Base-by-base conservation (phyloP, 2,888 invertebrate genomes). In the Andrena dorsata region DNA sequence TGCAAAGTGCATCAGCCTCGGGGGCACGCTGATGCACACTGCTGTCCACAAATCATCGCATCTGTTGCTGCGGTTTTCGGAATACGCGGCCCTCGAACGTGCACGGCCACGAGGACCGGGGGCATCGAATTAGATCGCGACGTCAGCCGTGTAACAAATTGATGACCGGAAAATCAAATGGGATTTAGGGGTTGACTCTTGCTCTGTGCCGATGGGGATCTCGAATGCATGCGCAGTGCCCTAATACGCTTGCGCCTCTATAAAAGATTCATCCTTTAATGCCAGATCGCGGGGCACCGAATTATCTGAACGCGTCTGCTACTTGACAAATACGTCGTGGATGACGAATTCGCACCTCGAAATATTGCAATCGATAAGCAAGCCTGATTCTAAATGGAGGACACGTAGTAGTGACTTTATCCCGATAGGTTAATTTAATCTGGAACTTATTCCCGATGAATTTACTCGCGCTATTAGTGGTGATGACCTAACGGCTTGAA, bases 11-110 rank as follows among this genome's bases (percentile, higher is more conserved):
- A 83, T 89, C 83, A 87, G 83, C 84, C 87, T 86, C 73, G 60
- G 70, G 71, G 86, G 80, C 70, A 75, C 83, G 84, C 76, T 82
- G 85, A 85, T 85, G 83, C 85, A 76, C 76, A 64, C 69, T 75
- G 60, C 76, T 82, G 80, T 90, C 87, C 90, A 92, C 91, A 91
- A 92, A 92, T 92, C 91, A 92, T 89, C 88, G 89, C 90, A 91
- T 90, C 91, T 91, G 90, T 88, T 90, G 87, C 89, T 89, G 91
- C 83, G 90, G 91, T 90, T 91, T 92, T 90, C 88, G 86, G 77
- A 75, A 71, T 82, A 80, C 78, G 79, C 75, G 72, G 64, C 30
- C 65, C 81, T 51, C 66, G 68, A 35, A 76, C 64, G 73, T 41
- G 58, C 20, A 60, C 74, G 61, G 80, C n/a, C 61, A 41, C 53